Base-by-base conservation (phyloP, 2,113 vertebrate genomes). In the Cyphomyrus discorhynchus region DNA sequence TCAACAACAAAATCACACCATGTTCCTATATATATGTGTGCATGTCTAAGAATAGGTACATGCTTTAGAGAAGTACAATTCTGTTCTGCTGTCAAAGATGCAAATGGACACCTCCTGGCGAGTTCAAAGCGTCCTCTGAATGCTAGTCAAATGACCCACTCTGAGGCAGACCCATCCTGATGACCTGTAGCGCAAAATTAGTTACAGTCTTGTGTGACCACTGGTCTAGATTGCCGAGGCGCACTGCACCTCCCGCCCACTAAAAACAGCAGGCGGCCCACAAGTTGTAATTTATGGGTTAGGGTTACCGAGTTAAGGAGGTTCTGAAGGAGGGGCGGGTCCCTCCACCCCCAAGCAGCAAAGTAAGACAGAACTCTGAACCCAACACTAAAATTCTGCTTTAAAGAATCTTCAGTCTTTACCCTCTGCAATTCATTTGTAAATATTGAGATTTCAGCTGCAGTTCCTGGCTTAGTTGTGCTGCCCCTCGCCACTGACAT, bases 91-190 rank as follows among this genome's bases (percentile, higher is more conserved):
- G 58, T 52, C 84, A 50, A 50, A 42, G 70, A 86, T 92, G 91
- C 91, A 93, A 93, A 91, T 90, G 66, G 91, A 93, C 89, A 89
- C 90, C 45, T 91, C 85, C 90, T 56, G 89, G 90, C 80, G 91
- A 91, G 90, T 90, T 89, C 88, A 74, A 91, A 91, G 93, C 91
- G 91, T 91, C 92, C 92, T 92, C 88, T 91, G 90, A 93, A 93
- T 90, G 86, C 88, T 39, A 17, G 62, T 42, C 74, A 80, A 13
- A 19, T 80, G 74, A 42, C 5, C 70, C 74, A 42, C 13, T 39
- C 31, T 7, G 5, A 80, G 17, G 74, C 74, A 80, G 74, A 39
- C 4, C 35, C 70, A 35, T 77, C 13, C 15, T 8, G 70, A 42
- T 80, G 74, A 39, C 13, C 74, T 80, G 74, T 42, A 42, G 74